Base-by-base conservation (phyloP, 2,113 vertebrate genomes). In the Gymnobelideus leadbeateri region DNA sequence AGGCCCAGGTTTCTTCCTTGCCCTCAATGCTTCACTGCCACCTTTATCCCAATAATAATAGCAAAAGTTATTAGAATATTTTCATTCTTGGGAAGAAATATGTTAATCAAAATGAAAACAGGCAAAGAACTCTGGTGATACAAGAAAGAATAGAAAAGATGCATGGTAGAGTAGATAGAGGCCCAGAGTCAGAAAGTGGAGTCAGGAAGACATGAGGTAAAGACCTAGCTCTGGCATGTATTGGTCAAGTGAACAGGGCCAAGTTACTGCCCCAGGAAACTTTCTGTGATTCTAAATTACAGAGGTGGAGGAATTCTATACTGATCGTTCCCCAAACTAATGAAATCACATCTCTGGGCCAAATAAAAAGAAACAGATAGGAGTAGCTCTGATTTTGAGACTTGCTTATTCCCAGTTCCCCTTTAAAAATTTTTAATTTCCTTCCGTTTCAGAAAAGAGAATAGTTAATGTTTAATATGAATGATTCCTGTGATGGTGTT, bases 91-190 rank as follows among this genome's bases (percentile, higher is more conserved):
- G 26, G 94, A 55, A 51, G 77, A 37, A 93, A 1, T 3, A 77
- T 77, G 68, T 5, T 93, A 91, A 95, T 23, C 37, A 23, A 31
- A 61, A 52, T 54, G 93, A 89, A 43, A 94, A 93, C 89, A 92
- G 93, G 94, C 91, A 94, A 94, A 51, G 84, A 91, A 92, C 52
- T 95, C 57, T 92, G 28, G 24, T 96, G 93, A 92, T 51, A 51
- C 51, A 90, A 26, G 61, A 77, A 77, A 77, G n/a, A 11, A 43
- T 4, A n/a, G 68, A 77, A n/a, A 77, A 43, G 14, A 43, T 77
- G 4, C 10, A 12, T 10, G 31, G 57, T 21, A 21, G 21, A 43
- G 37, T 77, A 6, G 37, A 77, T 43, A 26, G 61, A 68, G 31
- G 12, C 10, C 37, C 37, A 14, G 31, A 19, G 14, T 68, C 31